Conservation (phyloP, 2,888 invertebrate genomes). For the Diploptera punctata region DNA sequence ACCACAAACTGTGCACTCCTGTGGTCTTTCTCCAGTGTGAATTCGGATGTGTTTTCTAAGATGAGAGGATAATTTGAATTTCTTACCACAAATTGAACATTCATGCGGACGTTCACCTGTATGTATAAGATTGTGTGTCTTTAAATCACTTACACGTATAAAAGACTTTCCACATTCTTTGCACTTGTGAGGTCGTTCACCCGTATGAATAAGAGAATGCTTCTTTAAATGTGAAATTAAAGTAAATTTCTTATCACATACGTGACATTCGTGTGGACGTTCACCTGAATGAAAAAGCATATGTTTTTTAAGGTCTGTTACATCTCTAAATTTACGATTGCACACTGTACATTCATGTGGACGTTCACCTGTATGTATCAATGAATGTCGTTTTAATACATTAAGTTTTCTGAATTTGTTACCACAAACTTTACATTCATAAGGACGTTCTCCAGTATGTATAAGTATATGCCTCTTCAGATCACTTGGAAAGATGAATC, state of each 20-base stretch:
- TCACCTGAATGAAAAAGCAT: conserved; percentile 35
- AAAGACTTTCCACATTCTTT: conserved; percentile 38
- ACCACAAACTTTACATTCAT: conserved; percentile 10
- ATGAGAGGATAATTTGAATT: conserved; percentile 38
- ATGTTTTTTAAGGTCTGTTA: conserved; percentile 33
- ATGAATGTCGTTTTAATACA: conserved; percentile 38
- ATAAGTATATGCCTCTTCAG: conserved; percentile 14
- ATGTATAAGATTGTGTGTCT: conserved; percentile 39
- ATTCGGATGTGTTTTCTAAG: conserved; percentile 40
- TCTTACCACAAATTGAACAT: conserved; percentile 37
- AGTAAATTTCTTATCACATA: conserved; percentile 37
- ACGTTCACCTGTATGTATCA: conserved; percentile 40
- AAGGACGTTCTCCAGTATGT: conserved; percentile 7
- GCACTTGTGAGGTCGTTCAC: conserved; percentile 37
- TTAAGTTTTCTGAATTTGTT: conserved; percentile 9
- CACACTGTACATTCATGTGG: conserved; percentile 40
- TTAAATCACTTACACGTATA: conserved; percentile 37
- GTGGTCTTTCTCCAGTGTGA: conserved; percentile 36
- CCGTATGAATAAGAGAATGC: conserved; percentile 36
- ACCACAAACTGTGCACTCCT: conserved; percentile 5
- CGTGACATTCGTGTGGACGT: conserved; percentile 31
- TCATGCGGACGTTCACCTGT: conserved; percentile 37
- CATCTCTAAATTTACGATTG: conserved; percentile 32
- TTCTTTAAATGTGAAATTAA: conserved; percentile 37
- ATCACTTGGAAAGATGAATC: conserved; percentile 18